A percentile compares a stretch with the other conserved stretches of the same genome.
Evolutionary conservation across 2,113 vertebrate genomes (phyloP).

Genomic region (Pygoscelis antarcticus): DNA sequence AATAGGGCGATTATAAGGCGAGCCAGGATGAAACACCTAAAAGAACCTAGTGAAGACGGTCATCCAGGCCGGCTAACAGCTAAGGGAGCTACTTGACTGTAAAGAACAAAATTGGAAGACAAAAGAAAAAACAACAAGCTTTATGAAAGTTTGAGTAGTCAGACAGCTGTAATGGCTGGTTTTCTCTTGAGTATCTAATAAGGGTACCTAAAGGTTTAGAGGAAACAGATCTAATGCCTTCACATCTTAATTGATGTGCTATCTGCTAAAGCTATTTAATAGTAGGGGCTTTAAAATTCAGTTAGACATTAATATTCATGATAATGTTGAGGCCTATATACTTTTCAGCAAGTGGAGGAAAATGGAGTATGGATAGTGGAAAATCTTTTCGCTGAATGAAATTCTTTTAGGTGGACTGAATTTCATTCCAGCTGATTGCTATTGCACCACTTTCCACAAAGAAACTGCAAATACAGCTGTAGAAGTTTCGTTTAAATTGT

Average conservation of each 20-base stretch:
- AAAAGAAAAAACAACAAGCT: not conserved
- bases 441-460: not conserved
- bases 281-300: not conserved
- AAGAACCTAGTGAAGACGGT: not conserved
- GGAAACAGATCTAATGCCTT: not conserved
- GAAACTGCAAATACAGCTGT: not conserved
- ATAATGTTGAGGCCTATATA: not conserved
- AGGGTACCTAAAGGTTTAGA: no score
- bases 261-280: not conserved
- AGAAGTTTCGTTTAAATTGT: not conserved
- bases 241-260: not conserved
- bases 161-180: not conserved
- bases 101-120: not conserved
- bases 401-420: not conserved
- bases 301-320: not conserved
- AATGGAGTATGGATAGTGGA: not conserved
- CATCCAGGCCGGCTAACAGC: not conserved
- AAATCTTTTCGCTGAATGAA: not conserved
- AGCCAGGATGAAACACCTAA: not conserved
- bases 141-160: not conserved
- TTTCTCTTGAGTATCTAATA: not conserved
- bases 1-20: not conserved
- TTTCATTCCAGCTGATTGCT: not conserved
- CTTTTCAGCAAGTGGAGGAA: not conserved
- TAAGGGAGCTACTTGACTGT: not conserved